Evolutionary conservation across 2,888 invertebrate genomes (phyloP), one percentile per base, ranked within the genome.

Genomic region (Drosophila suboccidentalis): DNA sequence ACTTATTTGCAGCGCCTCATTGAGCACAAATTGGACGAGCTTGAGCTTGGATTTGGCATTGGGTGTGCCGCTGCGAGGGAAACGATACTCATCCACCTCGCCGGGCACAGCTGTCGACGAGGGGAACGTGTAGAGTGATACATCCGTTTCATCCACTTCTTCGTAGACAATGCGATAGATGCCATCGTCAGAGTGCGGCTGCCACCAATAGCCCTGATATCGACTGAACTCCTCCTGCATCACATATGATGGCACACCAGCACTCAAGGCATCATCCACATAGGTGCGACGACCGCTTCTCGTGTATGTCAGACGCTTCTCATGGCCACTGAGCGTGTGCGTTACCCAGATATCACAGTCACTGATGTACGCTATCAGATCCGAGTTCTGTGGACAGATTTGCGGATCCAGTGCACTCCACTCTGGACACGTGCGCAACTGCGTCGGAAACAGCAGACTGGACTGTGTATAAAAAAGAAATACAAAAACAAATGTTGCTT

Each of bases 141-240:
- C 99, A 77, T 97, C 96, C 49, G 96, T 96, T 92, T 97, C 97
- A 80, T 97, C 97, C 0, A 97, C 96, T 90, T 97, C 97, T 91
- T 97, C 97, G 80, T 97, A 97, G 9, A 96, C 95, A 93, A 97
- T 96, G 90, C 97, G 94, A 93, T 95, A 97, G 39, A 96, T 93
- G 70, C 95, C 96, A 91, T 96, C 96, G 73, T 94, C 93, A 50
- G 95, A 94, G 77, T 94, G 94, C 0, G 98, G 97, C 90, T 98
- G 97, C 99, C 99, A 99, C 99, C 99, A 99, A 92, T 97, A 98
- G 0, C 99, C 99, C 65, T 97, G 97, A 92, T 98, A 99, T 38
- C 98, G 94, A 77, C 97, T 97, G 93, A 99, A 99, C 93, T 99
- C 99, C 92, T 99, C 99, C 93, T 99, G 99, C 92, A 98, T 98